Base-by-base conservation (phyloP, 1,140 invertebrate species). In the Anastrepha obliqua region DNA sequence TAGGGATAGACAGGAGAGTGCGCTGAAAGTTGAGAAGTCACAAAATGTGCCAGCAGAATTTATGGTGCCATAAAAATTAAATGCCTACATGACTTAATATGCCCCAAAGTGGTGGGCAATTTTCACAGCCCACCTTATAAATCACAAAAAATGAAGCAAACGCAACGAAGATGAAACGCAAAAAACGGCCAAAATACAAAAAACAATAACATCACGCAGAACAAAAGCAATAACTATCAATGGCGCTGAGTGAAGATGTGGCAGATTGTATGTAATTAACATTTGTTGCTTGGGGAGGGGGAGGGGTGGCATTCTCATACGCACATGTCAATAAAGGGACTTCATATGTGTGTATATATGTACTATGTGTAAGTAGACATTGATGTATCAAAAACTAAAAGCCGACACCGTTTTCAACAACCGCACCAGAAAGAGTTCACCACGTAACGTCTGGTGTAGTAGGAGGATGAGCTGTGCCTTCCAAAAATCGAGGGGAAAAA, bases 31-130 rank as follows among this genome's bases (percentile, higher is more conserved):
- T 20, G 29, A 8, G 64, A 67, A 13, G 9, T 39, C 64, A 39
- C 64, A 9, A 67, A 67, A 67, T 67, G 13, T 67, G 64, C 64
- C 64, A 67, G 64, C 11, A n/a, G 39, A 67, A 67, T 67, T 67
- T 67, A 67, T 67, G 64, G 39, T 9, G 64, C 64, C 29, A 67
- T 42, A 67, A 42, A 67, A 67, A 42, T 44, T n/a, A 47, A 74
- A n/a, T 47, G 67, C 67, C 67, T 74, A n/a, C 67, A 74, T 74
- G 67, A 74, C 67, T 47, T 74, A 44, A 74, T 74, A 74, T 74
- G 67, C 67, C 67, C 39, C 67, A 74, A 74, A 74, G 67, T 47
- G 67, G 67, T 74, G 67, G 39, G 67, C 67, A 74, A 74, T 44
- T 47, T 47, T 74, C 67, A 47, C 67, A 74, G 67, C 67, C 67